A percentile compares a stretch with the other conserved stretches of the same genome.
Conservation (phyloP, 2,888 invertebrate genomes). For the Charanyca ferruginea region DNA sequence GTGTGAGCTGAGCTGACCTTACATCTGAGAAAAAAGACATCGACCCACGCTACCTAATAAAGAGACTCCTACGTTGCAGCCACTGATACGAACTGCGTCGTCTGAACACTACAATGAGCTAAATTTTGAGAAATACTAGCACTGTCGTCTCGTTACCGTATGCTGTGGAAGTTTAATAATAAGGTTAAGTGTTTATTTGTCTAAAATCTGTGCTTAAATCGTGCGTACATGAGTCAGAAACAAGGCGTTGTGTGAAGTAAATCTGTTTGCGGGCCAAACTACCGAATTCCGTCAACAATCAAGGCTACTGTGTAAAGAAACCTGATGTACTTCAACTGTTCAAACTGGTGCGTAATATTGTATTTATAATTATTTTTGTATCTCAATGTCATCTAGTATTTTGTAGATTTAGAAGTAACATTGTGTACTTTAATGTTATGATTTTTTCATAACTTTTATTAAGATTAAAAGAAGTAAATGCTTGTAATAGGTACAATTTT, state of each 20-base stretch:
- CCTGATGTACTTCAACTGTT: constrained; percentile 60
- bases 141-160: constrained; percentile 59
- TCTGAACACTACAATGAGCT: constrained; percentile 75
- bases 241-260: constrained; percentile 37
- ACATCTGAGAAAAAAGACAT: constrained; percentile 79
- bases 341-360: constrained; percentile 66
- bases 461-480: no score
- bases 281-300: constrained; percentile 71
- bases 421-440: constrained; percentile 2
- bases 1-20: constrained; percentile 83
- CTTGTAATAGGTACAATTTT: no score
- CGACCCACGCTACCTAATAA: constrained; percentile 87
- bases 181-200: constrained; percentile 63
- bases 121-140: constrained; percentile 74
- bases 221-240: constrained; percentile 32
- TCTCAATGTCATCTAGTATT: constrained; percentile 29
- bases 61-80: constrained; percentile 85
- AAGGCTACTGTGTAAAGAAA: constrained; percentile 73
- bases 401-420: constrained; percentile 7
- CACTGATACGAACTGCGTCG: constrained; percentile 73
- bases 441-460: not conserved
- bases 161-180: constrained; percentile 57
- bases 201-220: constrained; percentile 33
- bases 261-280: constrained; percentile 58
- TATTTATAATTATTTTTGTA: constrained; percentile 40